Conservation (phyloP, 1,140 invertebrate species). For the Zaprionus tsacasi region DNA sequence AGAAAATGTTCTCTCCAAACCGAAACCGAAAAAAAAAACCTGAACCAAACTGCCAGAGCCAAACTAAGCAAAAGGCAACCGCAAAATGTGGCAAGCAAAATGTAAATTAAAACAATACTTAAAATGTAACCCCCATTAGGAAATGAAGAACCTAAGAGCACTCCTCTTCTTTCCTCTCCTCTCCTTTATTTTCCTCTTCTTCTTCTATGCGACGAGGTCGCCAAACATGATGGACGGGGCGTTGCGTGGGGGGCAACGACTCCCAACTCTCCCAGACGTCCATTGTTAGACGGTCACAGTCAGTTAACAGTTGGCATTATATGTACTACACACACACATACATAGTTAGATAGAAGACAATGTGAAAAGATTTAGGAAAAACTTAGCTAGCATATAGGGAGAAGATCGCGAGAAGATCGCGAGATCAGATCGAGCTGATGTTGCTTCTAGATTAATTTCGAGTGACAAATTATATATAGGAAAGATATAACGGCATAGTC, state of each 20-base stretch:
- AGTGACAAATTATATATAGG: slow-evolving; percentile 77
- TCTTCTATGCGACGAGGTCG: not conserved
- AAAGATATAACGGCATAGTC: slow-evolving; percentile 71
- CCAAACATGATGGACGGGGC: not conserved
- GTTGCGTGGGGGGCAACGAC: slow-evolving; percentile 38
- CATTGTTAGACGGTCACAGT: slow-evolving; percentile 66
- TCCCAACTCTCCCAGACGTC: slow-evolving; percentile 23
- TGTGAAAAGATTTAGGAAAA: not conserved
- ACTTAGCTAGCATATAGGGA: not conserved
- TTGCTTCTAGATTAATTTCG: slow-evolving; percentile 72
- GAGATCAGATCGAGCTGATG: slow-evolving; percentile 16
- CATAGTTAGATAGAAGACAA: not conserved
- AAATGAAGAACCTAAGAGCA: slow-evolving; percentile 58
- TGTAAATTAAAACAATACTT: slow-evolving; percentile 76
- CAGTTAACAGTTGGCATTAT: slow-evolving; percentile 77
- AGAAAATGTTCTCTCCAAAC: slow-evolving; percentile 64
- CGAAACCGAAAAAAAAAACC: not conserved
- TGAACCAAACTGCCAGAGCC: slow-evolving; percentile 37
- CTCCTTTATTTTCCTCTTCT: not conserved
- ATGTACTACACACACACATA: slow-evolving; percentile 27
- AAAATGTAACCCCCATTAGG: slow-evolving; percentile 66
- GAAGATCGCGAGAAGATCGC: not conserved
- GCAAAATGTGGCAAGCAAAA: slow-evolving; percentile 35
- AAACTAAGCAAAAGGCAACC: slow-evolving; percentile 18
- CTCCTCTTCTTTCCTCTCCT: no score